A percentile compares a stretch with the other conserved stretches of the same genome.
These are phyloP conservation scores for Drosophila elegans DNA, from an alignment of 1,140 invertebrate species.

Conservation along the genomic window DNA sequence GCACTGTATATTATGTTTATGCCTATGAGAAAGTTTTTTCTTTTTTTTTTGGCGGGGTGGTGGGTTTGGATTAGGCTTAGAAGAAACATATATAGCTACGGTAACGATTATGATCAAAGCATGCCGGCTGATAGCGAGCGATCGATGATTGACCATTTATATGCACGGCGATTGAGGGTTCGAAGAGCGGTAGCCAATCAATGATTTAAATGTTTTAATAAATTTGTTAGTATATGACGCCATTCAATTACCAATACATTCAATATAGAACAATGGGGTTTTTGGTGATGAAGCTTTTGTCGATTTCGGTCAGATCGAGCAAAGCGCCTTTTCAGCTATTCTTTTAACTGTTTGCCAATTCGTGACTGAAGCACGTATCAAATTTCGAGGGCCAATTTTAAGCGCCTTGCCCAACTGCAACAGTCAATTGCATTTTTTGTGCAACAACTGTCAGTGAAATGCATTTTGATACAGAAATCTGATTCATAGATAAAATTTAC, in stretches of 20 bases:
- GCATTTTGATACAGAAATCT: constrained; percentile 37
- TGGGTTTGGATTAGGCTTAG: constrained; percentile 18
- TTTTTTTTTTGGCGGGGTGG: constrained; percentile 16
- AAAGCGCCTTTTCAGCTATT: constrained; percentile 15
- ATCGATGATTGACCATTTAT: constrained; percentile 33
- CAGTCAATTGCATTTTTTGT: constrained; percentile 1
- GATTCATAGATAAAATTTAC: constrained; percentile 60
- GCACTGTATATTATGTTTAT: constrained; percentile 36
- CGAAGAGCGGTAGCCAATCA: constrained; percentile 39
- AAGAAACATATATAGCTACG: constrained; percentile 36
- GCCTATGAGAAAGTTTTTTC: constrained; percentile 25
- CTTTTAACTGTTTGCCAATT: constrained; percentile 35
- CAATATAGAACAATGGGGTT: constrained; percentile 34
- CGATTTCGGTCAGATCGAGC: constrained; percentile 36
- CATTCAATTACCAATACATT: constrained; percentile 50
- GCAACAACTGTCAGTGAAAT: constrained; percentile 29
- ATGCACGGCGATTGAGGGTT: constrained; percentile 34
- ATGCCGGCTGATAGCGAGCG: constrained; percentile 66
- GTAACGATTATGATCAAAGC: constrained; percentile 54
- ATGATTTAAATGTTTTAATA: constrained; percentile 11
- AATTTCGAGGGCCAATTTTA: constrained; percentile 24
- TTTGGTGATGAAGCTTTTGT: constrained; percentile 51
- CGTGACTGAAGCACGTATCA: constrained; percentile 20
- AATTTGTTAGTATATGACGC: background rate
- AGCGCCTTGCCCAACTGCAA: constrained; percentile 43